Evolutionary conservation across 1,140 invertebrate species (phyloP), one percentile per base, ranked within the genome.

Genomic region (Zaprionus gabonicus): DNA sequence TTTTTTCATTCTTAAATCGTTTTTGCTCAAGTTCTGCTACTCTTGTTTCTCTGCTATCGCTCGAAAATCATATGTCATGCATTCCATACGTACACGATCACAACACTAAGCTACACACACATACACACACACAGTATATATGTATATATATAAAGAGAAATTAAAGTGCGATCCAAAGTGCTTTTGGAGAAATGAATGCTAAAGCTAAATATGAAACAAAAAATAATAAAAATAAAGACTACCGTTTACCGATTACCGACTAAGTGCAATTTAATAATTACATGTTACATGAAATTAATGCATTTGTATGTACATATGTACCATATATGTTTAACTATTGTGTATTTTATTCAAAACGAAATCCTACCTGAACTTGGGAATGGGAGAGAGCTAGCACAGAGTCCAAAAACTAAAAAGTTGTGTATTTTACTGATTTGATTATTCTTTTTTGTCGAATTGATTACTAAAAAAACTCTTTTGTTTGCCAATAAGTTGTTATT

Each of bases 331-430:
- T 86, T 78, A 82, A 85, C 75, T 84, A 91, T 91, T 91, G 82
- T 91, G 87, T 91, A 87, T 91, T 78, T 69, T 81, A 81, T 87
- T 86, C 78, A 81, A 91, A 85, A 84, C 66, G 64, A 77, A 78
- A 83, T 82, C 80, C 82, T 88, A 82, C 83, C 91, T 91, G 91
- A 91, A 92, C 91, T 92, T 92, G 91, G 91, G 91, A 92, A 91
- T 92, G 88, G 91, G 91, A 92, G 91, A 92, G 91, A 92, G 91
- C 91, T 92, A 91, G 91, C 87, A 92, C 84, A 92, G 87, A 92
- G 85, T 92, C 82, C 85, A 90, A 81, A 71, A 71, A 76, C 57
- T 72, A 74, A 86, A 85, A 59, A 82, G 75, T 51, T 51, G 62
- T 80, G 27, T 76, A 63, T 69, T 77, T 68, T 68, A 55, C 80